phyloP scores from a whole-genome alignment of 2,797 vertebrate genomes.

The Scyliorhinus canicula region DNA sequence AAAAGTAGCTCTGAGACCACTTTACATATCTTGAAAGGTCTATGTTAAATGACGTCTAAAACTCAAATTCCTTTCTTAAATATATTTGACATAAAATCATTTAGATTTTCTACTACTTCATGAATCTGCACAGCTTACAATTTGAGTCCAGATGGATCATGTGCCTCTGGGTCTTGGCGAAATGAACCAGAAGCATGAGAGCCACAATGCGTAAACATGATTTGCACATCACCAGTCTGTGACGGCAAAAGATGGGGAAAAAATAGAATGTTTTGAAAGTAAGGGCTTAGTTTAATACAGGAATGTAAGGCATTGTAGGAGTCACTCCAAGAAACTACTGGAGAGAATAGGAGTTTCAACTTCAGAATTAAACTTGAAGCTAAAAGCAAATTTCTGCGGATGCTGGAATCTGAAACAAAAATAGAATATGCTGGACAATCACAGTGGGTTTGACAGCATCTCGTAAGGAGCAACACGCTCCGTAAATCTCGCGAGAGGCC shows the following conservation, averaged over 20 bases:
- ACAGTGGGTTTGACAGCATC: too few relatives aligned
- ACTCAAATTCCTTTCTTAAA: neutral
- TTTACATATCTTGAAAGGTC: neutral
- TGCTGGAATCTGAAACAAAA: too few relatives aligned
- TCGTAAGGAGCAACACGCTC: too few relatives aligned
- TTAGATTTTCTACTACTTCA: neutral
- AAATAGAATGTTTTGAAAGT: neutral
- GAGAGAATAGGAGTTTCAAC: neutral
- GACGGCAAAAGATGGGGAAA: neutral
- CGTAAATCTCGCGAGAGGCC: too few relatives aligned
- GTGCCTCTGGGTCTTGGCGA: neutral
- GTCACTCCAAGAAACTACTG: neutral
- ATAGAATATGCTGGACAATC: too few relatives aligned
- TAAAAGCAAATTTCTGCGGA: too few relatives aligned
- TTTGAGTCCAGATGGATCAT: conserved; percentile 9
- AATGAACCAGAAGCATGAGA: neutral
- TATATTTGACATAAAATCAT: neutral
- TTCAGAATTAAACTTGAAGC: neutral
- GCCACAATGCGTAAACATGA: neutral
- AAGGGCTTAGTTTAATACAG: neutral
- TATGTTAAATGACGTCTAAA: neutral
- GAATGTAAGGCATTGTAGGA: neutral
- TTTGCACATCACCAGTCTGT: neutral
- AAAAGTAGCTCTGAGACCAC: neutral
- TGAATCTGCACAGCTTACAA: neutral